Base-by-base conservation (phyloP, 2,888 invertebrate species). In the Drosophila monieri region DNA sequence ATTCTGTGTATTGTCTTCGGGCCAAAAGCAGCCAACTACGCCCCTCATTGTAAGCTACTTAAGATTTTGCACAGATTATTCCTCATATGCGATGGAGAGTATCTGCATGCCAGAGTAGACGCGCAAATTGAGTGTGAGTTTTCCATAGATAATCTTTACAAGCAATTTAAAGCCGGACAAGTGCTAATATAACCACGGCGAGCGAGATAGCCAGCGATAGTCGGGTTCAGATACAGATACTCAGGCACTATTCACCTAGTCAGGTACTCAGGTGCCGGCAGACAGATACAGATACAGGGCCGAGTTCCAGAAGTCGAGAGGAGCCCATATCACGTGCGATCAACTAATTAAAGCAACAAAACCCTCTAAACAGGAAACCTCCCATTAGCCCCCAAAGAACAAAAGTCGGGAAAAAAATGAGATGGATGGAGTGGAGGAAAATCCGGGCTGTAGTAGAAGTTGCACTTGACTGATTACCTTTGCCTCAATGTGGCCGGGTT, bases 51-150 rank as follows among this genome's bases (percentile, higher is more conserved):
- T 83, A 83, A 83, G 80, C 84, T 83, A 85, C 84, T 84, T 84
- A 84, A 84, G 85, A 85, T 84, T 83, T 75, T 83, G 77, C 83
- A 74, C 75, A 78, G 83, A 83, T 84, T 85, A 78, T 77, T 35
- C 37, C 54, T 55, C 60, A 61, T 52, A 64, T 61, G 15, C 15
- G 48, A 27, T 9, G 27, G 27, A 48, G 14, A 35, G n/a, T 15
- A 77, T 79, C 68, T 85, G 77, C 84, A 81, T 80, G 81, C 81
- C 75, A 78, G 80, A 81, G 78, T 80, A 80, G 81, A 77, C 79
- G 84, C 84, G 85, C 84, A 85, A 84, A 84, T 84, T 83, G 84
- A 83, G 84, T 84, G 84, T 85, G 84, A 84, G 84, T 83, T 85
- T 80, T 77, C 81, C 85, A 70, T 64, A 85, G 81, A 85, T 85